Percentiles rank a stretch among this genome's conserved stretches.
Conservation (phyloP, 2,888 invertebrate genomes). For the Cepaea hortensis region DNA sequence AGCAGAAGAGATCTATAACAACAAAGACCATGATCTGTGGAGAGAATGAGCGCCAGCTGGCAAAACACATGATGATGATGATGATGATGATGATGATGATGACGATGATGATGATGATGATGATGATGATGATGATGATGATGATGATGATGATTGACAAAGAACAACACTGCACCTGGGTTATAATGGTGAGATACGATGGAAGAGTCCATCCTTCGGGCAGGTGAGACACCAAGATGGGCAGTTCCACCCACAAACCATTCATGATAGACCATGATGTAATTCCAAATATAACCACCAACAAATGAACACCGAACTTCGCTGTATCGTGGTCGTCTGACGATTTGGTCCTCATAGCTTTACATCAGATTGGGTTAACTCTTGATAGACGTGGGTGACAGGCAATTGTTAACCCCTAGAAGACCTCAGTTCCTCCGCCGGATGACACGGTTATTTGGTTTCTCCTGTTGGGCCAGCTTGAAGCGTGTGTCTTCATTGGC, state of each 20-base stretch:
- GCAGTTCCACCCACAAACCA: slow-evolving; percentile 90
- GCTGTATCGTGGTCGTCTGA: background rate
- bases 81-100: background rate
- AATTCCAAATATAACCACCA: slow-evolving; percentile 84
- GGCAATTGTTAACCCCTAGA: no score
- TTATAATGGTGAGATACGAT: slow-evolving; percentile 87
- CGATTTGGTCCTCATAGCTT: background rate
- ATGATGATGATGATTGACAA: background rate
- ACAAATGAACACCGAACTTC: slow-evolving; percentile 72
- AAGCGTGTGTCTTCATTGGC: no score
- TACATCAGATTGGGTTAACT: no score
- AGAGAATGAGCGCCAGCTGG: background rate
- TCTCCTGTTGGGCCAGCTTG: no score
- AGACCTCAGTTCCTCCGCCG: no score
- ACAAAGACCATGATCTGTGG: no score
- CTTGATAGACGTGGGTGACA: no score
- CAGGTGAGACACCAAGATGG: slow-evolving; percentile 86
- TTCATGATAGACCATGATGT: slow-evolving; percentile 91
- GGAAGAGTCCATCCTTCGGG: slow-evolving; percentile 93
- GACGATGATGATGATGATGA: background rate
- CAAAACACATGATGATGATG: no score
- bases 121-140: background rate
- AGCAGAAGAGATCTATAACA: no score
- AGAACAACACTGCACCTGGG: slow-evolving; percentile 78
- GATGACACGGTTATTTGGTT: no score